Percentiles rank a stretch among this genome's conserved stretches.
phyloP scores from a whole-genome alignment of 1,140 invertebrate species.

The Orchesella cincta region DNA sequence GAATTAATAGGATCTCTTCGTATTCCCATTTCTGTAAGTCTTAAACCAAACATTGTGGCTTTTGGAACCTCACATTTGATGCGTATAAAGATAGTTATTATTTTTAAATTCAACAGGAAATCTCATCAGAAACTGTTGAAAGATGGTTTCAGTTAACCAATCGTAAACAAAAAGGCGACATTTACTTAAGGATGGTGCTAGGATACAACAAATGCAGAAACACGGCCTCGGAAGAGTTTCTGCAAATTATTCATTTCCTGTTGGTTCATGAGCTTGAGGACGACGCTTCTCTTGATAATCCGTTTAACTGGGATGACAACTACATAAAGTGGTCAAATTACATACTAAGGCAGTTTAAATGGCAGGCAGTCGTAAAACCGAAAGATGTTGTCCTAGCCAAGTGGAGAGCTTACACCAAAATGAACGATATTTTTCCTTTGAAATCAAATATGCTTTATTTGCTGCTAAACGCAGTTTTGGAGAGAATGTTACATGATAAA shows the following conservation, averaged over 20 bases:
- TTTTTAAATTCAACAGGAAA: constrained; percentile 2
- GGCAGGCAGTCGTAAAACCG: constrained; percentile 1
- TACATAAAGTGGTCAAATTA: constrained; percentile 10
- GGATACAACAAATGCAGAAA: constrained; percentile 13
- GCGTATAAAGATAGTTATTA: too few relatives aligned
- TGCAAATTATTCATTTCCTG: constrained; percentile 14
- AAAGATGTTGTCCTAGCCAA: constrained; percentile 10
- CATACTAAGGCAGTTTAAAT: constrained; percentile 15
- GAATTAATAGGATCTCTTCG: background rate
- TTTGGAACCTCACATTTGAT: too few relatives aligned
- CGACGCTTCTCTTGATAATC: background rate
- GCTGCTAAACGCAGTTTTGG: background rate
- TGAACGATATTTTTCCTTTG: constrained; percentile 5
- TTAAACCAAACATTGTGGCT: too few relatives aligned
- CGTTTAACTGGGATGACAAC: constrained; percentile 15
- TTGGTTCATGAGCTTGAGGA: background rate
- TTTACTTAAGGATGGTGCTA: background rate
- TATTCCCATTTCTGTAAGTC: background rate
- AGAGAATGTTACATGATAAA: background rate
- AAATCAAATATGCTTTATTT: constrained; percentile 11
- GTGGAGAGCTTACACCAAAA: background rate
- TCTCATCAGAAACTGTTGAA: constrained; percentile 11
- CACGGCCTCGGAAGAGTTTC: background rate
- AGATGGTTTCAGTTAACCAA: constrained; percentile 3
- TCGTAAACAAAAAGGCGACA: background rate